These are phyloP conservation scores for Loripinus fragilis DNA, from an alignment of 2,888 invertebrate species.

Conservation along the genomic window DNA sequence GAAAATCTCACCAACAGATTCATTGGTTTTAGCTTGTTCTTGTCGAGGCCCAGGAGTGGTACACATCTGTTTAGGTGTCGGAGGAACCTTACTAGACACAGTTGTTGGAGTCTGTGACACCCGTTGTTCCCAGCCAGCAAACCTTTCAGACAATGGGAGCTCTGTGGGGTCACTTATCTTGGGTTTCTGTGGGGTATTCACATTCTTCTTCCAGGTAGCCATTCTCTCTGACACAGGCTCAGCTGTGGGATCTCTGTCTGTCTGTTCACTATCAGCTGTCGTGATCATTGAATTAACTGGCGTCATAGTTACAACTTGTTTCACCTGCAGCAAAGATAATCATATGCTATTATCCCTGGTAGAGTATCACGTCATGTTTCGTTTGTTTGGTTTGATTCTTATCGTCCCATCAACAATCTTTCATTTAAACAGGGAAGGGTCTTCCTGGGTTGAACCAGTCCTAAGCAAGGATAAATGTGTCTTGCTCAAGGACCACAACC, in stretches of 20 bases:
- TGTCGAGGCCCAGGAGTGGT: conserved; percentile 24
- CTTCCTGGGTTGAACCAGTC: no score
- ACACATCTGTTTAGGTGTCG: conserved; percentile 51
- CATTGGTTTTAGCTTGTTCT: background rate
- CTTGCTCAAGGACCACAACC: no score
- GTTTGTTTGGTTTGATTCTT: no score
- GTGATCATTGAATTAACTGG: conserved; percentile 60
- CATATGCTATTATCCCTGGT: background rate
- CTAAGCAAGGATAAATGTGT: no score
- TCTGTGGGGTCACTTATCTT: conserved; percentile 67
- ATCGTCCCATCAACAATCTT: no score
- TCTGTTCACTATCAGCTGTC: conserved; percentile 48
- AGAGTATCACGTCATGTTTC: no score
- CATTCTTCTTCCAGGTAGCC: conserved; percentile 65
- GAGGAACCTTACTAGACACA: conserved; percentile 33
- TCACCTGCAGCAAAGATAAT: conserved; percentile 15
- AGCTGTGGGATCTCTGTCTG: conserved; percentile 66
- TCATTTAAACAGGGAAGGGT: no score
- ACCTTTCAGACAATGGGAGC: conserved; percentile 73
- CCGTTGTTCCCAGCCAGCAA: conserved; percentile 76
- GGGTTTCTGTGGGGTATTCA: conserved; percentile 56
- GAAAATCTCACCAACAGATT: background rate
- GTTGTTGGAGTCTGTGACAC: conserved; percentile 62
- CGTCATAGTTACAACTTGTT: conserved; percentile 27
- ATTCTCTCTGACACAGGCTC: conserved; percentile 70